Evolutionary conservation across 1,140 invertebrate genomes (phyloP), one percentile per base, ranked within the genome.

Genomic region (Aphidius gifuensis): DNA sequence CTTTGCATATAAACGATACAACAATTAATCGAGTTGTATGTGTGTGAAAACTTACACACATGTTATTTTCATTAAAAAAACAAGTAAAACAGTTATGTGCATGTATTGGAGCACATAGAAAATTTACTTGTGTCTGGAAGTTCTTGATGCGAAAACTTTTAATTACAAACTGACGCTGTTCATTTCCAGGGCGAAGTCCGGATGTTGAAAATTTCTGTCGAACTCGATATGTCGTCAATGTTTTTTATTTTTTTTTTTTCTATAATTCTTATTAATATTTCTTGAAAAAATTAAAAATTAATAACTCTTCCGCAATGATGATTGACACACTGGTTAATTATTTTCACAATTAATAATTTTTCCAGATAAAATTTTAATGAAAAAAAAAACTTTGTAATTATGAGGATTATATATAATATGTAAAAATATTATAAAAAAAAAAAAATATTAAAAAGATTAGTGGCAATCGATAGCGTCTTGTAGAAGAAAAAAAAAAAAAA

Each of bases 71-170:
- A 38, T 42, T n/a, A 53, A 50, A 60, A 50, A 6, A 9, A 39
- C 16, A 60, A 39, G 16, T 38, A 60, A 42, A 60, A 38, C 16
- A 42, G 21, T 56, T 21, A 21, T 48, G 44, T 60, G 42, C 46
- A 59, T 53, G 48, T 62, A 55, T 46, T 42, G 56, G 55, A 45
- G 32, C 32, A 40, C n/a, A 59, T 54, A 39, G 53, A 16, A 50
- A 40, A 47, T 54, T 54, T 46, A 48, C 54, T 9, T 23, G 38
- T 42, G 39, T 21, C 54, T 47, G 60, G 47, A 57, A 67, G 57
- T 65, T 68, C 66, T 68, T 68, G 66, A 68, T 68, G 66, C 66
- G 66, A 64, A 64, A 68, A 68, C 66, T 68, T 68, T 68, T 68
- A 68, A 68, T 68, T 68, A 64, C 50, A 57, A 55, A 45, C 46